These are phyloP conservation scores for Cheilosia pagana DNA, from an alignment of 2,888 invertebrate species.

Conservation along the genomic window DNA sequence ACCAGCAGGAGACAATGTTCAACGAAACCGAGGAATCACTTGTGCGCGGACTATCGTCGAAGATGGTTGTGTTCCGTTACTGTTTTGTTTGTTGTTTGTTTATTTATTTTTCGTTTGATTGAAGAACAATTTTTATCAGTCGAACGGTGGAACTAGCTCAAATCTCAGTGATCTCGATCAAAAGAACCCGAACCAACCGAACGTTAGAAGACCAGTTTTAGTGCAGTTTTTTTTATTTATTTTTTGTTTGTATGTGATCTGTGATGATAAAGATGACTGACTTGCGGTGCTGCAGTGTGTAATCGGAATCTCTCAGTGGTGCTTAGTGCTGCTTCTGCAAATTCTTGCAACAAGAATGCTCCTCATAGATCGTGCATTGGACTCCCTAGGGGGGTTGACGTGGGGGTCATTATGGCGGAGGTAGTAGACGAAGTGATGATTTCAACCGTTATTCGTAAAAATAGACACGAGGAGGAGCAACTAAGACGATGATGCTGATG, in stretches of 20 bases:
- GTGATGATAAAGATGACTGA: conserved; percentile 66
- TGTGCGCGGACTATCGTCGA: conserved; percentile 81
- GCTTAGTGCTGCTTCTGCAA: conserved; percentile 48
- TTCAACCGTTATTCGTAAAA: conserved; percentile 67
- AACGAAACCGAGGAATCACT: conserved; percentile 80
- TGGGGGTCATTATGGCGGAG: conserved; percentile 28
- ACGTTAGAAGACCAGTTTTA: conserved; percentile 50
- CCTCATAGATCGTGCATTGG: conserved; percentile 4
- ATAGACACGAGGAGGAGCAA: conserved; percentile 41
- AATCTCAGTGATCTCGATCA: conserved; percentile 46
- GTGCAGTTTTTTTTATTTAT: conserved; percentile 3
- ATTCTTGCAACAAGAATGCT: conserved; percentile 54
- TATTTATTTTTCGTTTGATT: conserved; percentile 10
- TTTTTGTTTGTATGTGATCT: conserved; percentile 36
- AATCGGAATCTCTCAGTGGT: conserved; percentile 61
- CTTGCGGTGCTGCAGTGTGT: conserved; percentile 58
- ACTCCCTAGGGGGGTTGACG: not conserved
- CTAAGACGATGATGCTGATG: conserved; percentile 2
- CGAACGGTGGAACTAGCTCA: conserved; percentile 24
- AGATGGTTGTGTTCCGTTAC: conserved; percentile 79
- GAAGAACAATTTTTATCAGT: conserved; percentile 37
- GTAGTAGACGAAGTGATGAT: conserved; percentile 28
- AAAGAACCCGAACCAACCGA: conserved; percentile 11
- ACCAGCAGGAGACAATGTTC: conserved; percentile 70
- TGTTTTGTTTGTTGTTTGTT: not conserved